These are phyloP conservation scores for Bombus turneri DNA, from an alignment of 1,140 invertebrate species.

Conservation along the genomic window DNA sequence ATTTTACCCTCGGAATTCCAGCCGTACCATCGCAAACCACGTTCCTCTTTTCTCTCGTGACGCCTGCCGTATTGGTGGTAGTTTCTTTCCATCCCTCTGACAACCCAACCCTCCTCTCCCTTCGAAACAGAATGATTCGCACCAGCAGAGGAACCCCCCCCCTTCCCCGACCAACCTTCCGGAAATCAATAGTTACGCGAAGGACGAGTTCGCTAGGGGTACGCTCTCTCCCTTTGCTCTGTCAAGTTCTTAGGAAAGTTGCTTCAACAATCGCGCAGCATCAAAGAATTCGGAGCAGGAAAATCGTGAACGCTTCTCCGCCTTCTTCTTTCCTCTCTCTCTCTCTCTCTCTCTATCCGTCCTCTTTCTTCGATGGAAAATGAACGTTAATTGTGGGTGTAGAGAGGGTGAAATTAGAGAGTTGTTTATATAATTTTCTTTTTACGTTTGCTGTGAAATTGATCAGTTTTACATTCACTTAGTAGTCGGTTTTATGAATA, in stretches of 20 bases:
- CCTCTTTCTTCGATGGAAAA: background rate
- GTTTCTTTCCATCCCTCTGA: conserved; percentile 59
- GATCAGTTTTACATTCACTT: no score
- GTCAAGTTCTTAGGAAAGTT: conserved; percentile 46
- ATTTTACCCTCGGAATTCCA: conserved; percentile 58
- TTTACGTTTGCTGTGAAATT: no score
- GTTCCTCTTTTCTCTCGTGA: conserved; percentile 18
- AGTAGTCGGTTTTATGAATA: no score
- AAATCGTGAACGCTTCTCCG: conserved; percentile 21
- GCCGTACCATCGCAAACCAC: conserved; percentile 16
- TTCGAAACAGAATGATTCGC: conserved; percentile 66
- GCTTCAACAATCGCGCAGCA: conserved; percentile 48
- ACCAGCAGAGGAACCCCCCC: conserved; percentile 52
- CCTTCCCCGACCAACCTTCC: conserved; percentile 55
- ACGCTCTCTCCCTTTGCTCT: conserved; percentile 52
- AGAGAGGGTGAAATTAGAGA: background rate
- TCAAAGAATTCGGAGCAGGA: conserved; percentile 40
- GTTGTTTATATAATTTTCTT: no score
- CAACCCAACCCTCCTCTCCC: conserved; percentile 9
- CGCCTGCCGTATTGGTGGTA: conserved; percentile 31
- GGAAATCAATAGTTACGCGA: conserved; percentile 73
- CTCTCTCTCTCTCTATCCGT: fast-evolving
- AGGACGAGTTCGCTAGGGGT: conserved; percentile 62
- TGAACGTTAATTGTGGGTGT: background rate
- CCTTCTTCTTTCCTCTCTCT: no score